Conservation (phyloP, 1,140 invertebrate species). For the Pogonomyrmex californicus region DNA sequence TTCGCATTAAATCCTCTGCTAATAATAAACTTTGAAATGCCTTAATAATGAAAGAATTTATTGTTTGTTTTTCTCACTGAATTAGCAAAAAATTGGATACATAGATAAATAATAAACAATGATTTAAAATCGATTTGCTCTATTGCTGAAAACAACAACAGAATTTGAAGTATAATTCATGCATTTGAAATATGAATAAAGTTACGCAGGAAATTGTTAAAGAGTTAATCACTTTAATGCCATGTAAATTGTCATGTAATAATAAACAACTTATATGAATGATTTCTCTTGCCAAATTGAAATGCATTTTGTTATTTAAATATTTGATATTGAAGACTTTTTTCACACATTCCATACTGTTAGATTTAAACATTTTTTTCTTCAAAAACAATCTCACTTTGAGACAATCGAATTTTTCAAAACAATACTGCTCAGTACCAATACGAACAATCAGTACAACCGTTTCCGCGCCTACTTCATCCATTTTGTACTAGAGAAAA, state of each 20-base stretch:
- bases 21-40: slow-evolving; percentile 17
- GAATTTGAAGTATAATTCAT: slow-evolving; percentile 17
- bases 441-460: background rate
- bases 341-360: background rate
- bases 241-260: too few relatives aligned
- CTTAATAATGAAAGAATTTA: slow-evolving; percentile 43
- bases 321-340: slow-evolving; percentile 2
- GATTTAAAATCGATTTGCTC: slow-evolving; percentile 25
- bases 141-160: slow-evolving; percentile 1
- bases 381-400: background rate
- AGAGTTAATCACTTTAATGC: too few relatives aligned
- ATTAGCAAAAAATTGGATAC: slow-evolving; percentile 1
- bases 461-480: background rate
- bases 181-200: background rate
- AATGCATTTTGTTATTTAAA: slow-evolving; percentile 3
- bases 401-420: background rate
- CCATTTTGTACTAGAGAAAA: slow-evolving; percentile 5
- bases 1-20: slow-evolving; percentile 10
- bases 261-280: background rate
- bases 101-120: slow-evolving; percentile 36
- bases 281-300: background rate
- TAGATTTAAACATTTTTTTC: background rate
- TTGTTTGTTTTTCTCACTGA: background rate
- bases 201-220: background rate
- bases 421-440: background rate